These are phyloP conservation scores for Sphaerophoria rueppellii DNA, from an alignment of 2,888 invertebrate species.

Conservation along the genomic window DNA sequence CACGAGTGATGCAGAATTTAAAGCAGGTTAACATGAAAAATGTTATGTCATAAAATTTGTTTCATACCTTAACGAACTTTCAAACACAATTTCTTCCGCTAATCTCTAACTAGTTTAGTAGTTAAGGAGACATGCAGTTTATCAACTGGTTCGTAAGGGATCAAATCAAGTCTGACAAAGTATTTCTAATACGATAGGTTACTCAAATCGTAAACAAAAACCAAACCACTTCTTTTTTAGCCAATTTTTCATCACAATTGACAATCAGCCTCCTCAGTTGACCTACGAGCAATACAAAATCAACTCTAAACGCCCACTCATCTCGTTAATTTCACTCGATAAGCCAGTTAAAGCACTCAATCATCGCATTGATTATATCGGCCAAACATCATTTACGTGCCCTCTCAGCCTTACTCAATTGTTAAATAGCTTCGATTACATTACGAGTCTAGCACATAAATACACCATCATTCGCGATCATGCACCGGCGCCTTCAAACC, in stretches of 20 bases:
- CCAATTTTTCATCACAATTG: constrained; percentile 34
- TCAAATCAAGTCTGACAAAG: too few species aligned
- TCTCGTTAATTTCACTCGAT: constrained; percentile 19
- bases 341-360: constrained; percentile 50
- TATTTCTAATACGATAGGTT: too few species aligned
- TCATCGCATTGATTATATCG: constrained; percentile 53
- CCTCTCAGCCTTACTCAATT: constrained; percentile 54
- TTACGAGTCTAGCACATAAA: constrained; percentile 41
- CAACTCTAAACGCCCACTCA: constrained; percentile 20
- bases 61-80: too few species aligned
- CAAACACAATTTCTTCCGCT: too few species aligned
- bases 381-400: constrained; percentile 46
- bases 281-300: constrained; percentile 12
- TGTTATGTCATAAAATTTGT: too few species aligned
- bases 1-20: too few species aligned
- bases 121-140: too few species aligned
- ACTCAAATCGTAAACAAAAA: neutral
- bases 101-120: too few species aligned
- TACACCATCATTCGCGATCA: neutral
- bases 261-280: constrained; percentile 48
- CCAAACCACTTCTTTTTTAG: constrained; percentile 24
- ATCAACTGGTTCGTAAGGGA: too few species aligned
- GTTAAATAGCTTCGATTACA: constrained; percentile 66
- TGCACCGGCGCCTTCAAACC: neutral
- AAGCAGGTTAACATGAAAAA: too few species aligned